Evolutionary conservation across 2,113 vertebrate genomes (phyloP).

Genomic region (Antigone vipio): DNA sequence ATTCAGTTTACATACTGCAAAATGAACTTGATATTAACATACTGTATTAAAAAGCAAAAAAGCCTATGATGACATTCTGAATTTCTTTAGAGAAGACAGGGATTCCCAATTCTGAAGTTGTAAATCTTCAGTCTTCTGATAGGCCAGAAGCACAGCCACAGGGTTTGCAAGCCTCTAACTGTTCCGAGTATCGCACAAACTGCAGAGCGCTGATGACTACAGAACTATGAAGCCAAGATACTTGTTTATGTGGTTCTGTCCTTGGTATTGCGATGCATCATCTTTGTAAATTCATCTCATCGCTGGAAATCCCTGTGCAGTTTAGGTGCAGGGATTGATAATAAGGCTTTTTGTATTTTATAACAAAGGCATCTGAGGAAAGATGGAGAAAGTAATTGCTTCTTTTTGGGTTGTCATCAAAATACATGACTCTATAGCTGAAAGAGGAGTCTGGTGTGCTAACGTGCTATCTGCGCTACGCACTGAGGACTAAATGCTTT

Average conservation of each 20-base stretch:
- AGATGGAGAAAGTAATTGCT: conserved; percentile 50
- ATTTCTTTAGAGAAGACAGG: neutral
- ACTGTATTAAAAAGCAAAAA: neutral
- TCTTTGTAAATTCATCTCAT: conserved; percentile 24
- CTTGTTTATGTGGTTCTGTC: neutral
- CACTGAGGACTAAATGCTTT: conserved; percentile 40
- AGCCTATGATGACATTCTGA: neutral
- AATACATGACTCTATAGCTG: conserved; percentile 27
- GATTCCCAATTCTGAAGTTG: neutral
- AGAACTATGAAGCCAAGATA: neutral
- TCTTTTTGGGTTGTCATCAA: conserved; percentile 47
- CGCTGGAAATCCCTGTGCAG: neutral
- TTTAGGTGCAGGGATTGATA: conserved; percentile 17
- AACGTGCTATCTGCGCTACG: neutral
- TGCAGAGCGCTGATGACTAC: neutral
- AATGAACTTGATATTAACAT: neutral
- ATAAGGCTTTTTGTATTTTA: conserved; percentile 39
- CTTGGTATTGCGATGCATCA: neutral
- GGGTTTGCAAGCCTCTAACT: neutral
- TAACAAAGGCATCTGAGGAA: conserved; percentile 44
- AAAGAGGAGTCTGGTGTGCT: conserved; percentile 9
- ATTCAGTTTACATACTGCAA: neutral
- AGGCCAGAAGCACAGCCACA: neutral
- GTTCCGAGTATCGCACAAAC: neutral
- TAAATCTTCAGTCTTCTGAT: neutral